These are phyloP conservation scores for Paratrypauchen microcephalus DNA, from an alignment of 2,797 vertebrate genomes.

Conservation along the genomic window DNA sequence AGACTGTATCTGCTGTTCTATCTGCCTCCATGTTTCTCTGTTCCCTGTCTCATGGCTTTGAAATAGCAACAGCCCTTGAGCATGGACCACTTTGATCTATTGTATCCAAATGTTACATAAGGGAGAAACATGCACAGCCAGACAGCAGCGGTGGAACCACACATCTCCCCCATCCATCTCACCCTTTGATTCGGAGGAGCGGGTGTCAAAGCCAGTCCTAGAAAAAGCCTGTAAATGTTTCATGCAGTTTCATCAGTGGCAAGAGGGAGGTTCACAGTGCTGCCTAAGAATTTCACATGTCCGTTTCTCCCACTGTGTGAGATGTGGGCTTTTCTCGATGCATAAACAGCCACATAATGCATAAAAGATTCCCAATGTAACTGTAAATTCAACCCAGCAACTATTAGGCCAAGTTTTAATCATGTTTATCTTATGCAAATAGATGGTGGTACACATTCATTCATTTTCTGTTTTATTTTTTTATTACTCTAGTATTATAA, in stretches of 20 bases:
- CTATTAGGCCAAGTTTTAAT: neutral
- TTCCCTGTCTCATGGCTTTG: neutral
- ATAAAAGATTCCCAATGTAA: slow-evolving; percentile 2
- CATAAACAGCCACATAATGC: slow-evolving; percentile 2
- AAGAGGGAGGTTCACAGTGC: slow-evolving; percentile 36
- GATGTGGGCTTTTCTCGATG: neutral
- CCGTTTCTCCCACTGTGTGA: slow-evolving; percentile 22
- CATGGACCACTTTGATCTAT: slow-evolving; percentile 37
- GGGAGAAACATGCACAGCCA: slow-evolving; percentile 1
- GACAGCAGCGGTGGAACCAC: slow-evolving; percentile 28
- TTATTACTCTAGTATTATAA: neutral
- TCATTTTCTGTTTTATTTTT: neutral
- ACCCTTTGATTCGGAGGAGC: slow-evolving; percentile 22
- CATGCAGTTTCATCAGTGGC: slow-evolving; percentile 57
- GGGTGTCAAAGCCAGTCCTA: slow-evolving; percentile 57
- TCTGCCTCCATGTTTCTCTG: slow-evolving; percentile 11
- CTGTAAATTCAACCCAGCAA: neutral
- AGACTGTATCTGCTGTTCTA: slow-evolving; percentile 5
- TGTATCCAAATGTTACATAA: slow-evolving; percentile 41
- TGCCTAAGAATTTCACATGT: slow-evolving; percentile 39
- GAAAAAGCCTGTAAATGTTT: slow-evolving; percentile 65
- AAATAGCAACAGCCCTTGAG: slow-evolving; percentile 24
- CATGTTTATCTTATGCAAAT: neutral
- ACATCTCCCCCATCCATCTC: slow-evolving; percentile 21
- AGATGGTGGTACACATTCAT: neutral